phyloP scores from a whole-genome alignment of 2,797 vertebrate species.

The Gymnopithys bicolor region DNA sequence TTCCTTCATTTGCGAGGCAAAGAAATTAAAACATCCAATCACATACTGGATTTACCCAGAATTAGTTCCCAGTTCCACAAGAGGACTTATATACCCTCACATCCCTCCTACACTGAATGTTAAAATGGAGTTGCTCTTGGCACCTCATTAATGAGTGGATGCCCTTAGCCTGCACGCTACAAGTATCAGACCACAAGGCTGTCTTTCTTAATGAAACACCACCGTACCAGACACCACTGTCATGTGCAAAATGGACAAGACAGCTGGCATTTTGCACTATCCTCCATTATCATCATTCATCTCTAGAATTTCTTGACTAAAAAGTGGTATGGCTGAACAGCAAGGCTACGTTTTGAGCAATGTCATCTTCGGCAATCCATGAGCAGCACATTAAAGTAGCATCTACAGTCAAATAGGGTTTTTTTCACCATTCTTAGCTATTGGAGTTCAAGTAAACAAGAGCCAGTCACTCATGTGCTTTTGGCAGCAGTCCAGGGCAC shows the following conservation, averaged over 20 bases:
- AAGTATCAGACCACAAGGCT: not conserved
- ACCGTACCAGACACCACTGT: not conserved
- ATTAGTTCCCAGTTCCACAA: not conserved
- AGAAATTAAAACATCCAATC: not conserved
- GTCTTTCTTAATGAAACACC: not conserved
- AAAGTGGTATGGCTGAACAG: not conserved
- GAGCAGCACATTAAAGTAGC: not conserved
- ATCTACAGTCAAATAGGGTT: not conserved
- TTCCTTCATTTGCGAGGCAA: not conserved
- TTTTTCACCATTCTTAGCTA: not conserved
- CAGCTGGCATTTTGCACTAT: not conserved
- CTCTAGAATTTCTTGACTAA: not conserved
- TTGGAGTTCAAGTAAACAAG: not conserved
- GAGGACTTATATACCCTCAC: not conserved
- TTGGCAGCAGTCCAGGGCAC: constrained; percentile 26
- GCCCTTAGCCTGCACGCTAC: not conserved
- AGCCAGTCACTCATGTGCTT: not conserved
- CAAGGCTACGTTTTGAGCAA: not conserved
- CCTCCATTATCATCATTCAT: not conserved
- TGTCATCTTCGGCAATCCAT: not conserved
- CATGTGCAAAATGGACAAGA: not conserved
- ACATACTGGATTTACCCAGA: not conserved
- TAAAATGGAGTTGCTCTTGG: not conserved
- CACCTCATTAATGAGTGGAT: not conserved
- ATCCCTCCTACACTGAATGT: rapidly evolving